Base-by-base conservation (phyloP, 2,113 vertebrate genomes). In the Cricetomys ansorgei region DNA sequence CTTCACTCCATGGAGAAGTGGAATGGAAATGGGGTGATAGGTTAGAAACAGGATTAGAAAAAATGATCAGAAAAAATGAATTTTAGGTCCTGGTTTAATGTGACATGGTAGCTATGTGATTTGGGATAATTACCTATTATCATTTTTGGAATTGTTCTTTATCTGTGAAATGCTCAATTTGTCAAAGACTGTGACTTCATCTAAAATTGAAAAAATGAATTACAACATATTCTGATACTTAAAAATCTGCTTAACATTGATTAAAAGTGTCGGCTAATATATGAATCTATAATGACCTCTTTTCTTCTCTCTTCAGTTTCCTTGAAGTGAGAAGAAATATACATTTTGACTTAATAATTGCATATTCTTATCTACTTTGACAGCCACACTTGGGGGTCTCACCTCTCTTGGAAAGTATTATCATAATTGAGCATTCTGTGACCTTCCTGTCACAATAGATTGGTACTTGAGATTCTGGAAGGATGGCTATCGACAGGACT, bases 301-400 rank as follows among this genome's bases (percentile, higher is more conserved):
- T 91, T 86, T 91, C 21, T 80, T 77, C n/a, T 65, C 67, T 59
- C 2, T 27, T 15, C 50, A 17, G 12, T 84, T 92, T 96, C 86
- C 91, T 95, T 67, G 64, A 92, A 83, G 83, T 95, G 67, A 92
- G 86, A 87, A 77, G 69, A 91, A 97, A 87, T 84, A 92, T 1
- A 55, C 53, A 88, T 92, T 94, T 85, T 73, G 87, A 80, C 25
- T 50, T 37, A 94, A 25, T 67, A 85, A 89, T 93, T 89, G 50
- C 96, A 29, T 93, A 70, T 96, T 97, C 72, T 97, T 96, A 95
- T 88, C 53, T 70, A 27, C 31, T 81, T 7, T 97, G 94, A 92
- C 83, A 93, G 40, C 50, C 95, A 69, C 37, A 95, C 59, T 89
- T 96, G 89, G 76, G 45, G 57, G 57, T 89, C 94, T 93, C 59